phyloP scores from a whole-genome alignment of 1,140 invertebrate genomes.

The Stegodyphus dumicola region DNA sequence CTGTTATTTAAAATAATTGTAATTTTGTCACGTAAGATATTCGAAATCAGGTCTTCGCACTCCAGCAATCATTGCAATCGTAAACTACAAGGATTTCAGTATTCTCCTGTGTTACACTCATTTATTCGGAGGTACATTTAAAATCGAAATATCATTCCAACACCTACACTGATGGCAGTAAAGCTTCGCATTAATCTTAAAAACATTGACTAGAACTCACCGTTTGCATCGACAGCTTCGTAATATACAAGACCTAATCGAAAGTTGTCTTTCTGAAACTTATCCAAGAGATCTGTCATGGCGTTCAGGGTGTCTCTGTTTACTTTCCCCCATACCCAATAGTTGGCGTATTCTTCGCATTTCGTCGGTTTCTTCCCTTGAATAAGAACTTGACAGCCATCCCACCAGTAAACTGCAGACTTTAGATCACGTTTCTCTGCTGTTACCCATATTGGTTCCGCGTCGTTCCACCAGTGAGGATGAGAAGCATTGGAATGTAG shows the following conservation, averaged over 20 bases:
- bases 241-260: slow-evolving; percentile 62
- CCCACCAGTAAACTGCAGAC: slow-evolving; percentile 63
- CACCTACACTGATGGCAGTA: too few relatives aligned
- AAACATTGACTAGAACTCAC: slow-evolving; percentile 12
- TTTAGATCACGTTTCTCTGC: slow-evolving; percentile 61
- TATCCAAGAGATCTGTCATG: slow-evolving; percentile 54
- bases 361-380: slow-evolving; percentile 35
- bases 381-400: slow-evolving; percentile 63
- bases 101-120: too few relatives aligned
- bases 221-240: slow-evolving; percentile 63
- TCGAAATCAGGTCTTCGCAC: too few relatives aligned
- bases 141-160: too few relatives aligned
- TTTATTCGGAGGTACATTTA: too few relatives aligned
- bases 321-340: slow-evolving; percentile 63
- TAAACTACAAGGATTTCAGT: too few relatives aligned
- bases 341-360: slow-evolving; percentile 61
- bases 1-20: too few relatives aligned
- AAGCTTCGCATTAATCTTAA: too few relatives aligned
- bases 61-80: too few relatives aligned
- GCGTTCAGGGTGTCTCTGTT: slow-evolving; percentile 61
- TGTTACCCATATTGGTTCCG: slow-evolving; percentile 63
- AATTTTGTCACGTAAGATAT: too few relatives aligned
- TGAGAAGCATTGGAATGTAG: slow-evolving; percentile 60
- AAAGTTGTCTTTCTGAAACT: slow-evolving; percentile 61
- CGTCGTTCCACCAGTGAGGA: slow-evolving; percentile 63